Conservation (phyloP, 2,797 vertebrate genomes). For the Ctenopoma kingsleyae region DNA sequence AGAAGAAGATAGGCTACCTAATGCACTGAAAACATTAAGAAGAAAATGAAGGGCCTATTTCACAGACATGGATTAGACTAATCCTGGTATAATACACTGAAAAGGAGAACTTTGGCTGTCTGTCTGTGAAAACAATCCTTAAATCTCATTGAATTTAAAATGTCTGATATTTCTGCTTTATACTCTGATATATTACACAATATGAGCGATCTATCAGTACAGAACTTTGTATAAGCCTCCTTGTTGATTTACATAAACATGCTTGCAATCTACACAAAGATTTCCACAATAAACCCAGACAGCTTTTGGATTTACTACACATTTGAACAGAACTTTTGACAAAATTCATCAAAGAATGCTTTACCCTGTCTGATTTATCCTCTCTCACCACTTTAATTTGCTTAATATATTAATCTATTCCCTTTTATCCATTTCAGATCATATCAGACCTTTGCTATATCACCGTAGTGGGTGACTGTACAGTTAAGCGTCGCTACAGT, state of each 20-base stretch:
- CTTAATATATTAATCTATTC: constrained; percentile 80
- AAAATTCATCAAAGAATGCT: constrained; percentile 42
- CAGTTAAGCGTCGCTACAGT: constrained; percentile 49
- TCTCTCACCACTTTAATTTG: constrained; percentile 54
- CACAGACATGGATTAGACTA: constrained; percentile 74
- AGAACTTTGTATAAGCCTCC: neutral
- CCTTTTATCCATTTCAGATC: constrained; percentile 74
- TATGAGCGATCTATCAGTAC: constrained; percentile 11
- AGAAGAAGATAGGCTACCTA: constrained; percentile 18
- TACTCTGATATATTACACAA: constrained; percentile 27
- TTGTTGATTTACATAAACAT: constrained; percentile 39
- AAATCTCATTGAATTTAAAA: constrained; percentile 71
- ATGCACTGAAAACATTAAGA: constrained; percentile 53
- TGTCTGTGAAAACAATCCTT: constrained; percentile 63
- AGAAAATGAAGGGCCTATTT: constrained; percentile 67
- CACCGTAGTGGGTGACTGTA: constrained; percentile 49
- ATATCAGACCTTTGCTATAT: constrained; percentile 64
- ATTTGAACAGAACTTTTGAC: constrained; percentile 41
- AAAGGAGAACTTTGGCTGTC: constrained; percentile 67
- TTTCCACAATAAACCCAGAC: constrained; percentile 32
- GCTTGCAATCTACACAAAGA: constrained; percentile 33
- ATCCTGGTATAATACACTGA: constrained; percentile 71
- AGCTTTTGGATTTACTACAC: constrained; percentile 24
- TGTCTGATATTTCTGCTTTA: constrained; percentile 43
- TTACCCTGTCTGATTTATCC: constrained; percentile 15